Conservation (phyloP, 2,113 vertebrate species). For the Ophthalmolycus amberensis region DNA sequence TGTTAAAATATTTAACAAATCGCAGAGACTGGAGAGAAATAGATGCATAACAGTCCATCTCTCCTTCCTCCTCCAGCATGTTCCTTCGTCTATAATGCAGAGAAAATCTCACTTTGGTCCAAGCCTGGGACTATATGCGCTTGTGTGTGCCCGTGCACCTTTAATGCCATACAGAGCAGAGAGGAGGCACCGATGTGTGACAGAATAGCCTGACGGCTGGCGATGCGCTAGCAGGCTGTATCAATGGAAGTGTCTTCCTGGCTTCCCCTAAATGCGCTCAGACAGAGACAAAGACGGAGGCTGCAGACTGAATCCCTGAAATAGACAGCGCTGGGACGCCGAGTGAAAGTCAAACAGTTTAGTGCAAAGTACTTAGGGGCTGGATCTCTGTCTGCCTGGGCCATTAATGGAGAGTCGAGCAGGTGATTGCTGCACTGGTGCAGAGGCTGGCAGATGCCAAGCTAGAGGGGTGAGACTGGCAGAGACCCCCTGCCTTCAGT, state of each 20-base stretch:
- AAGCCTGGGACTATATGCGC: constrained; percentile 36
- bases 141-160: constrained; percentile 40
- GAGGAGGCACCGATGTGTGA: constrained; percentile 56
- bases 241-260: constrained; percentile 63
- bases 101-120: constrained; percentile 2
- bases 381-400: constrained; percentile 21
- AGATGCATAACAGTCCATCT: neutral
- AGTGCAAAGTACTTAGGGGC: constrained; percentile 43
- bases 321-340: constrained; percentile 58
- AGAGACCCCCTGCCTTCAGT: constrained; percentile 61
- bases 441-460: constrained; percentile 52
- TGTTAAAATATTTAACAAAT: neutral
- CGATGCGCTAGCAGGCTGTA: constrained; percentile 37
- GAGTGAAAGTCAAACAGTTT: constrained; percentile 66
- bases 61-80: neutral
- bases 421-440: constrained; percentile 65
- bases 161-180: constrained; percentile 45
- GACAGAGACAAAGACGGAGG: constrained; percentile 71
- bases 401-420: constrained; percentile 40
- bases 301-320: constrained; percentile 62
- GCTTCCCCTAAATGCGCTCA: constrained; percentile 61
- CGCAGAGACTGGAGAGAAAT: neutral
- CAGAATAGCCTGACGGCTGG: constrained; percentile 50
- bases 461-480: constrained; percentile 45
- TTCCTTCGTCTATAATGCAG: constrained; percentile 4